Evolutionary conservation across 2,888 invertebrate species (phyloP).

Genomic region (Deilephila porcellus): DNA sequence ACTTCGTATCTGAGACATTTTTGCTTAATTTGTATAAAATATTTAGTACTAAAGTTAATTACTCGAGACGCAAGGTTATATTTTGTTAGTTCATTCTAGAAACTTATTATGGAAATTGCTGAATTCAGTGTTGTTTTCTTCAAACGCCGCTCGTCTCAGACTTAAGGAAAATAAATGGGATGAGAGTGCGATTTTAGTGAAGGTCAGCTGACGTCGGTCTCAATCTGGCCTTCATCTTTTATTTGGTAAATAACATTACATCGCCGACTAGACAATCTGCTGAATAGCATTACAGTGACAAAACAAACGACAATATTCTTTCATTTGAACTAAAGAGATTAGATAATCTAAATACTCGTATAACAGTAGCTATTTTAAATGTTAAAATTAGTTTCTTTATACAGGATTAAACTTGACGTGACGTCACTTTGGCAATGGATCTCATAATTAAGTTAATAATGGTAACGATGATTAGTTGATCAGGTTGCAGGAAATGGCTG

Average conservation of each 20-base stretch:
- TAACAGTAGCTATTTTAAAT: too few species aligned
- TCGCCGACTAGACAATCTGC: background rate
- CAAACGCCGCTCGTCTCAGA: background rate
- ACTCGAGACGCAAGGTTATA: background rate
- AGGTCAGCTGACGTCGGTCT: background rate
- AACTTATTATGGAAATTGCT: background rate
- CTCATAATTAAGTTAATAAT: too few species aligned
- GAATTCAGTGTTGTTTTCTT: background rate
- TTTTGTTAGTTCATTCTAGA: background rate
- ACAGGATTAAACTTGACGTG: too few species aligned
- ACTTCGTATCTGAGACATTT: too few species aligned
- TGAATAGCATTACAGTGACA: background rate
- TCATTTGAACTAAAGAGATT: background rate
- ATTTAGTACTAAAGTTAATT: background rate
- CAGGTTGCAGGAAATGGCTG: too few species aligned
- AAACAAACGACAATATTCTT: background rate
- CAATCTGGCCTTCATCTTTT: background rate
- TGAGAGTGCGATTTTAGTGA: background rate
- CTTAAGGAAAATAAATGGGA: conserved; percentile 8
- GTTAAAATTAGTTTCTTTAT: too few species aligned
- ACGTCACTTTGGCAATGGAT: too few species aligned
- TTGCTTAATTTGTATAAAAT: too few species aligned
- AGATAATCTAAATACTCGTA: too few species aligned
- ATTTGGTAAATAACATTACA: background rate
- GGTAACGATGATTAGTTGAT: too few species aligned